Evolutionary conservation across 2,113 vertebrate species (phyloP).

Genomic region (Phalacrocorax carbo): DNA sequence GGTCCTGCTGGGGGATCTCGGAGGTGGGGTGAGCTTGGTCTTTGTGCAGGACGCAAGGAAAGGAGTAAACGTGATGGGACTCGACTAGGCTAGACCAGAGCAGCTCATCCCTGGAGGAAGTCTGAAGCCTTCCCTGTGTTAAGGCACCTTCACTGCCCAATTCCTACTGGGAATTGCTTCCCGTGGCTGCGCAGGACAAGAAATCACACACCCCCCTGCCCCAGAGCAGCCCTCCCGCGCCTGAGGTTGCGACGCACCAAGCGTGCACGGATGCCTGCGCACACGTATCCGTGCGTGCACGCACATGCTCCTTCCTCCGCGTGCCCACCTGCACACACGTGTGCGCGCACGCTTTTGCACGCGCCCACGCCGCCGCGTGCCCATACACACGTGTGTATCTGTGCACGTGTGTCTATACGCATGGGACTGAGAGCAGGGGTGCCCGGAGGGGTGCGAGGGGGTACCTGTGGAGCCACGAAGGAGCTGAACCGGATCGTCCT

Average conservation of each 20-base stretch:
- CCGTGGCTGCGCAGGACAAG: background rate
- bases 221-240: rapidly evolving
- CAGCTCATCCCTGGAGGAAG: rapidly evolving
- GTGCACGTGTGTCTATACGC: rapidly evolving
- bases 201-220: background rate
- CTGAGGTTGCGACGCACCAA: background rate
- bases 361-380: rapidly evolving
- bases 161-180: background rate
- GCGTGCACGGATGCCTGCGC: rapidly evolving
- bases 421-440: rapidly evolving
- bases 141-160: rapidly evolving
- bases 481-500: background rate
- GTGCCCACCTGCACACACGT: background rate
- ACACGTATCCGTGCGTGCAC: rapidly evolving
- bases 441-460: background rate
- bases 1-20: rapidly evolving
- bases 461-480: background rate
- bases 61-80: rapidly evolving
- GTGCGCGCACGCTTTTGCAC: rapidly evolving
- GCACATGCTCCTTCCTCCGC: rapidly evolving
- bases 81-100: rapidly evolving
- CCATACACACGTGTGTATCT: rapidly evolving
- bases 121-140: background rate
- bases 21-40: rapidly evolving
- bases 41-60: rapidly evolving